phyloP scores from a whole-genome alignment of 1,140 invertebrate genomes.

The Megalopta genalis region DNA sequence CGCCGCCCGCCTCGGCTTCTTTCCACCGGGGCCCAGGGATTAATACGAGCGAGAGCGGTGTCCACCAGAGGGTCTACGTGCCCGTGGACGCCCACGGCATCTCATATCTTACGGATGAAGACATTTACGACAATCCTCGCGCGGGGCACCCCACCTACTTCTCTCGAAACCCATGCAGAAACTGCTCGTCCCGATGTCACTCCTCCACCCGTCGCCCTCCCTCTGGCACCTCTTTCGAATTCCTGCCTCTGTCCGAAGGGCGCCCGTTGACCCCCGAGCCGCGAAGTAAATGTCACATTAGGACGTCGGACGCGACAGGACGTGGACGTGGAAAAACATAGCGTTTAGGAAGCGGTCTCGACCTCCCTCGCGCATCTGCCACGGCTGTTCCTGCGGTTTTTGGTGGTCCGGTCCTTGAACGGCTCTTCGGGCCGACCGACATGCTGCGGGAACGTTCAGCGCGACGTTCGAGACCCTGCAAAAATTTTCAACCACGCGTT shows the following conservation, averaged over 20 bases:
- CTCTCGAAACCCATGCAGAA: constrained; percentile 46
- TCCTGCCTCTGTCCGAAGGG: background rate
- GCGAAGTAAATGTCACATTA: constrained; percentile 30
- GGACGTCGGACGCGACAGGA: background rate
- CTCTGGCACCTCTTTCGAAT: background rate
- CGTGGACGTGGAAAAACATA: background rate
- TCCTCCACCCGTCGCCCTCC: constrained; percentile 13
- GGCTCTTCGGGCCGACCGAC: no score
- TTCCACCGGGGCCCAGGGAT: constrained; percentile 59
- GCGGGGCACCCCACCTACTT: constrained; percentile 65
- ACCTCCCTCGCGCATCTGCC: background rate
- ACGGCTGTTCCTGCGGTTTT: background rate
- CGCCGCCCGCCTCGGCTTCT: constrained; percentile 36
- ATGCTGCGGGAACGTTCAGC: no score
- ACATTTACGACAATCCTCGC: constrained; percentile 78
- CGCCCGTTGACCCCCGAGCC: background rate
- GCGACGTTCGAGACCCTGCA: no score
- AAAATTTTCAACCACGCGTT: no score
- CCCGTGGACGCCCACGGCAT: constrained; percentile 69
- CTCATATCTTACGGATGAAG: constrained; percentile 79
- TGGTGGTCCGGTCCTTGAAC: no score
- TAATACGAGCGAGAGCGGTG: constrained; percentile 69
- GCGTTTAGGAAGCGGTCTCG: background rate
- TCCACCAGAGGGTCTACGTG: constrained; percentile 57
- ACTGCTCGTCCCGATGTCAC: constrained; percentile 41